Percentiles rank a stretch among this genome's conserved stretches.
These are phyloP conservation scores for Nothocercus julius DNA, from an alignment of 2,113 vertebrate genomes.

Conservation along the genomic window DNA sequence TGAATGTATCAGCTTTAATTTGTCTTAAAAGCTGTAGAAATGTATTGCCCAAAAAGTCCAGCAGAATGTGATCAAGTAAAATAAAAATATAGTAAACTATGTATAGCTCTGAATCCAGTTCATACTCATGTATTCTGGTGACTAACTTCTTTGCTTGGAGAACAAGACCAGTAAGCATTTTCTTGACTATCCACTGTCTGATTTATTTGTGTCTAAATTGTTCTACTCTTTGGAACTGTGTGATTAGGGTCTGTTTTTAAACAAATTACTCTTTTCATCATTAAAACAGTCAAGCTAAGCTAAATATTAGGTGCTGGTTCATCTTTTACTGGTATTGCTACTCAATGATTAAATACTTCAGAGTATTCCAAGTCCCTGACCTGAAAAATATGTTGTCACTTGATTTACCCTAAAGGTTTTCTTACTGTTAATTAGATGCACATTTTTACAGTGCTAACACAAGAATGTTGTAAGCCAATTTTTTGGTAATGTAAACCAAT, in stretches of 20 bases:
- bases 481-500: background rate
- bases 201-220: background rate
- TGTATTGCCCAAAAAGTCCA: background rate
- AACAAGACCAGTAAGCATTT: background rate
- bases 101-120: background rate
- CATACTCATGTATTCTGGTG: background rate
- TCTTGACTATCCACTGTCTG: background rate
- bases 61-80: background rate
- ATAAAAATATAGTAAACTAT: background rate
- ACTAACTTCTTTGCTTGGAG: background rate
- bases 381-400: background rate
- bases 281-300: slow-evolving; percentile 13
- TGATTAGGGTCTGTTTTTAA: background rate
- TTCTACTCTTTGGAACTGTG: background rate
- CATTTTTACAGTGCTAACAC: background rate
- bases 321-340: slow-evolving; percentile 20
- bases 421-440: slow-evolving; percentile 39
- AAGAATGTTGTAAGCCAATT: background rate
- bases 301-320: background rate
- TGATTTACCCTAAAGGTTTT: slow-evolving; percentile 15
- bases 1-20: background rate
- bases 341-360: slow-evolving; percentile 39
- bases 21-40: background rate
- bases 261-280: background rate
- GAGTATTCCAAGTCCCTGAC: slow-evolving; percentile 45